A percentile compares a stretch with the other conserved stretches of the same genome.
Conservation (phyloP, 2,888 invertebrate species). For the Trilocha varians region DNA sequence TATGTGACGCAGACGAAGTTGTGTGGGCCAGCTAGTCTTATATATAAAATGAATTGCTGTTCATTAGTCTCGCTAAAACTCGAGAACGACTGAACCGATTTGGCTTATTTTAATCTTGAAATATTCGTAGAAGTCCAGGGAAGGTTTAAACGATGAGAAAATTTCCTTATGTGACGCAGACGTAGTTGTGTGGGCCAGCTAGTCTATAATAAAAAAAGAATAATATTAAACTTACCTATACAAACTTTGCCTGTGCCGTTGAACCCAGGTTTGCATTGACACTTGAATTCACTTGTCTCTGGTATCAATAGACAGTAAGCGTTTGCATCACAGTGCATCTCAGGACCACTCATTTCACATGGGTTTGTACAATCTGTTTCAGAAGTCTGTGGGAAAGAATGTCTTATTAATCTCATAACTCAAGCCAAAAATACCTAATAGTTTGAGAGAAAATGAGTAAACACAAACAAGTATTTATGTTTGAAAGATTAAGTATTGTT, state of each 20-base stretch:
- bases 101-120: too few relatives aligned
- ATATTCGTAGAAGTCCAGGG: too few relatives aligned
- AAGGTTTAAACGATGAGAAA: too few relatives aligned
- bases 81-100: too few relatives aligned
- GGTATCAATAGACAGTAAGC: constrained; percentile 89
- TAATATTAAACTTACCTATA: constrained; percentile 54
- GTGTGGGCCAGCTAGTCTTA: too few relatives aligned
- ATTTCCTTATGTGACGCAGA: neutral
- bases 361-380: constrained; percentile 91
- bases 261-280: constrained; percentile 94
- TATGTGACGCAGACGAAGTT: too few relatives aligned
- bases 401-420: neutral
- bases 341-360: constrained; percentile 86
- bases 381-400: constrained; percentile 71
- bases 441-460: too few relatives aligned
- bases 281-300: constrained; percentile 89
- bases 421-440: too few relatives aligned
- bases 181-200: neutral
- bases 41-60: too few relatives aligned
- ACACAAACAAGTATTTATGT: too few relatives aligned
- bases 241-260: constrained; percentile 90
- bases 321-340: constrained; percentile 89
- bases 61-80: too few relatives aligned
- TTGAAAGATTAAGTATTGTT: too few relatives aligned
- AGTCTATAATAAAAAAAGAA: neutral